A percentile compares a stretch with the other conserved stretches of the same genome.
These are phyloP conservation scores for Sesia apiformis DNA, from an alignment of 2,888 invertebrate genomes.

Conservation along the genomic window DNA sequence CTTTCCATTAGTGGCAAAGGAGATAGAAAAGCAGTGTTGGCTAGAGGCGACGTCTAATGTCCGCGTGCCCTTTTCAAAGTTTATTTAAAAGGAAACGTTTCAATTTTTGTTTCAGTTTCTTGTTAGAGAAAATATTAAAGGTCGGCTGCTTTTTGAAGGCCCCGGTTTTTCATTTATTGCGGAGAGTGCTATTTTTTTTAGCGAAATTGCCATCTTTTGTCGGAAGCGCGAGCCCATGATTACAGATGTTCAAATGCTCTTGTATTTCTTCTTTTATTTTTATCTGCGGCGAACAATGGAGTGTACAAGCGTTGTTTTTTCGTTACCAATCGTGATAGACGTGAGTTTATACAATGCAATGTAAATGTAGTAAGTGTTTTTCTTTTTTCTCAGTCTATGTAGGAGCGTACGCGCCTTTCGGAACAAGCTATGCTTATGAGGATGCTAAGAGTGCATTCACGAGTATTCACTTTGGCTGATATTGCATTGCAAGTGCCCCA, in stretches of 20 bases:
- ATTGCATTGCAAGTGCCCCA: too few species aligned
- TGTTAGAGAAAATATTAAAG: conserved; percentile 1
- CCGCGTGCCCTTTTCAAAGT: background rate
- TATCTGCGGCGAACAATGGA: background rate
- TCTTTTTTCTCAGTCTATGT: too few species aligned
- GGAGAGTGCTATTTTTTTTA: background rate
- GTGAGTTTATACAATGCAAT: too few species aligned
- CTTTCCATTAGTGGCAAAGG: background rate
- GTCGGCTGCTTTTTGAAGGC: background rate
- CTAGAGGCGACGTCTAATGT: background rate
- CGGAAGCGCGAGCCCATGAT: background rate
- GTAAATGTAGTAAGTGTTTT: too few species aligned
- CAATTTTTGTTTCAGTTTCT: background rate
- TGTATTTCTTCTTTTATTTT: background rate
- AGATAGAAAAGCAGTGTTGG: background rate
- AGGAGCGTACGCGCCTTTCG: too few species aligned
- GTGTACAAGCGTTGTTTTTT: background rate
- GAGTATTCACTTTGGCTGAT: too few species aligned
- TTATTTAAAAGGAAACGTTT: conserved; percentile 1
- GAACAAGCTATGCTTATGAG: too few species aligned
- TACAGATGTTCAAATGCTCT: background rate
- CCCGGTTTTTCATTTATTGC: background rate
- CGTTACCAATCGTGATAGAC: background rate
- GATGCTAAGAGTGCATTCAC: too few species aligned
- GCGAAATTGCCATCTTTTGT: background rate